Evolutionary conservation across 92 coral and sea anemone genomes (phyloP).

Genomic region (Paragorgia papillata): DNA sequence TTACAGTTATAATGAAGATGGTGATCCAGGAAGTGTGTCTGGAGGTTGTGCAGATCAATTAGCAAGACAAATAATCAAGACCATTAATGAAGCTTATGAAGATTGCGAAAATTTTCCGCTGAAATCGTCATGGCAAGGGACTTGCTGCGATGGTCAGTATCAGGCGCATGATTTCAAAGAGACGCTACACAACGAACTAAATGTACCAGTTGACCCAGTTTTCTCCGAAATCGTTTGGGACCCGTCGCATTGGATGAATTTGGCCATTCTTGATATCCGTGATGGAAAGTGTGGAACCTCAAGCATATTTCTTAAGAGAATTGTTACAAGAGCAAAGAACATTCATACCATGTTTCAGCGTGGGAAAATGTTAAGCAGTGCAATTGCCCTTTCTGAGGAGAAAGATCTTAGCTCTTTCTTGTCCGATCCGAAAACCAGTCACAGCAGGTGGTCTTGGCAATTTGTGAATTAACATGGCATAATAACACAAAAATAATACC

Average conservation of each 20-base stretch:
- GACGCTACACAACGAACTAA: not conserved
- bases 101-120: not conserved
- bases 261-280: slow-evolving; percentile 12
- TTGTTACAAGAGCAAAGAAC: slow-evolving; percentile 24
- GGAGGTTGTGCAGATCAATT: slow-evolving; percentile 29
- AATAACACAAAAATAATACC: no score
- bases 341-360: slow-evolving; percentile 24
- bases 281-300: slow-evolving; percentile 28
- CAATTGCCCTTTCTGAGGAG: not conserved
- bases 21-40: not conserved
- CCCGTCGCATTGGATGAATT: slow-evolving; percentile 37
- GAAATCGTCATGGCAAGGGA: slow-evolving; percentile 3
- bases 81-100: slow-evolving; percentile 10
- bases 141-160: slow-evolving; percentile 18
- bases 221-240: slow-evolving; percentile 36
- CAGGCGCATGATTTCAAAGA: slow-evolving; percentile 1
- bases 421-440: no score
- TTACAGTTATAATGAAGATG: not conserved
- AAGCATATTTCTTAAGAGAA: not conserved
- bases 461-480: no score
- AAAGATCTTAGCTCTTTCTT: no score
- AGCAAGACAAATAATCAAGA: not conserved
- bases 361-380: slow-evolving; percentile 32
- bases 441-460: no score
- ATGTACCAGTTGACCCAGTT: slow-evolving; percentile 7